These are phyloP conservation scores for Daphoenositta chrysoptera DNA, from an alignment of 2,113 vertebrate genomes.

Conservation along the genomic window DNA sequence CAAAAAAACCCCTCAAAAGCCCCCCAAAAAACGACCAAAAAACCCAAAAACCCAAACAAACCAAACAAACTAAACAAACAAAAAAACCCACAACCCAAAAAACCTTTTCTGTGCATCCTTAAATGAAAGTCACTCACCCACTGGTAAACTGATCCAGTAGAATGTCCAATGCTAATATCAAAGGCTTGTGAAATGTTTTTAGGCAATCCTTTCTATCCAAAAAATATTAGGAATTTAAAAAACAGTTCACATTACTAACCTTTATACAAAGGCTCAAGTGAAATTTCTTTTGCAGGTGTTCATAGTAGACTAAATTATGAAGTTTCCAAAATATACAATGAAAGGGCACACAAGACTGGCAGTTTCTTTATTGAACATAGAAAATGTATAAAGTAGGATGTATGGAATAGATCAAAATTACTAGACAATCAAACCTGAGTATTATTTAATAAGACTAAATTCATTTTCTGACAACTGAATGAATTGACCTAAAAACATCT, in stretches of 20 bases:
- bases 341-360: conserved; percentile 69
- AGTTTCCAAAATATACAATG: conserved; percentile 60
- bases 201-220: conserved; percentile 70
- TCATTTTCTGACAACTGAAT: conserved; percentile 60
- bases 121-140: conserved; percentile 56
- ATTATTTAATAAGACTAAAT: conserved; percentile 64
- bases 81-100: not conserved
- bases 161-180: conserved; percentile 13
- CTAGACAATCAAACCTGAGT: conserved; percentile 75
- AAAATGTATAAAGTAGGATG: conserved; percentile 70
- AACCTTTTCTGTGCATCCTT: conserved; percentile 25
- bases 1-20: too few species aligned
- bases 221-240: conserved; percentile 62
- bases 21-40: not conserved
- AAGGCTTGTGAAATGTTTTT: conserved; percentile 71
- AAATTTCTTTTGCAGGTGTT: conserved; percentile 52
- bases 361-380: conserved; percentile 72
- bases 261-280: conserved; percentile 67
- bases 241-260: conserved; percentile 63
- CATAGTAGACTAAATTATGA: conserved; percentile 53
- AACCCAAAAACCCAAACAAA: not conserved
- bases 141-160: conserved; percentile 23
- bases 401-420: conserved; percentile 67
- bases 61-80: not conserved
- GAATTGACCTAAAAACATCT: conserved; percentile 75